Percentiles rank a stretch among this genome's conserved stretches.
phyloP scores from a whole-genome alignment of 1,140 invertebrate species.

The Wiebesia pumilae region DNA sequence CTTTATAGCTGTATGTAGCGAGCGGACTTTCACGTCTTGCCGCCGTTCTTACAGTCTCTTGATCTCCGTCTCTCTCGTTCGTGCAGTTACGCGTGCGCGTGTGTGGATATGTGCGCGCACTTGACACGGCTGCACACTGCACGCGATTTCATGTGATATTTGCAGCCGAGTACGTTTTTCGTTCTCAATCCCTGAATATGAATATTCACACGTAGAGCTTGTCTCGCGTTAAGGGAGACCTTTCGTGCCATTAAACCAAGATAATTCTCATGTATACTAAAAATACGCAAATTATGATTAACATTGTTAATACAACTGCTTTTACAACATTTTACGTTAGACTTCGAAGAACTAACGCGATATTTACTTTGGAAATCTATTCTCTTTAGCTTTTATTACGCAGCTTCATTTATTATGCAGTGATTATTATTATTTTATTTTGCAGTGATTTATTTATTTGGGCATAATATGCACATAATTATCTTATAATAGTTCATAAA shows the following conservation, averaged over 20 bases:
- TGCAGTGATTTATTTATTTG: background rate
- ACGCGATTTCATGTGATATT: background rate
- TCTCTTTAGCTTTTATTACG: background rate
- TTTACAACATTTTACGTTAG: no score
- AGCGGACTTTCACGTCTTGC: conserved; percentile 19
- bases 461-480: background rate
- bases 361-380: background rate
- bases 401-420: background rate
- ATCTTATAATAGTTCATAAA: background rate
- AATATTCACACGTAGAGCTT: background rate
- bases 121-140: conserved; percentile 26
- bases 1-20: background rate
- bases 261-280: no score
- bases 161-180: background rate
- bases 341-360: background rate
- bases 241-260: no score
- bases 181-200: background rate
- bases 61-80: background rate
- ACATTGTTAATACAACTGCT: no score
- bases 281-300: no score
- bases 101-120: background rate
- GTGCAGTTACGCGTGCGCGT: background rate
- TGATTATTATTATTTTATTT: no score
- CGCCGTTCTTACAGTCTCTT: conserved; percentile 9
- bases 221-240: background rate